Evolutionary conservation across 2,888 invertebrate genomes (phyloP), one percentile per base, ranked within the genome.

Genomic region (Pardosa pseudoannulata): DNA sequence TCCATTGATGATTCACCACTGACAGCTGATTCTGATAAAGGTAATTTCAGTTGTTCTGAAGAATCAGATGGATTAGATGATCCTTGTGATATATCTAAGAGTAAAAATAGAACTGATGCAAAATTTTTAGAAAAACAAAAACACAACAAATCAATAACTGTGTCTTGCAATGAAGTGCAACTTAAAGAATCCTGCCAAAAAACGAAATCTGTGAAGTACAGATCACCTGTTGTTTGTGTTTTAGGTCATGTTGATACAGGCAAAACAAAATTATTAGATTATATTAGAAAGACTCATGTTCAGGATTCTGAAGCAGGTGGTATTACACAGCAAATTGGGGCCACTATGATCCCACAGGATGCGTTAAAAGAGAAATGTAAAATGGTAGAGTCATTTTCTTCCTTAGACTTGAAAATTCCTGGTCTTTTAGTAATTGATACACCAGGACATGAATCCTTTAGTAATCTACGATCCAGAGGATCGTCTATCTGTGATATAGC

Each of bases 291-390:
- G 67, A 88, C 89, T 39, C 89, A 90, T 80, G 88, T 90, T 23
- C 90, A 90, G 91, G 97, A 97, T 89, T 96, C 96, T 0, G 99
- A 99, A 93, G 99, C 99, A 1, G 99, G 99, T 67, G 99, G 99
- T 88, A 99, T 99, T 88, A 99, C 99, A 0, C 99, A 99, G 91
- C 99, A 99, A 93, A 99, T 99, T 89, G 99, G 99, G 88, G 99
- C 99, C 23, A 99, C 99, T 9, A 99, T 99, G 92, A 99, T 99
- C 31, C 99, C 99, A 1, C 96, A 96, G 81, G 96, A 97, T 78
- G 98, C 98, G 68, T 97, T 99, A 89, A 95, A 95, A 91, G 98
- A 99, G 89, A 96, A 98, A 91, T 96, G 97, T 13, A 97, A 94
- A 92, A 96, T 97, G 93, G 97, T 98, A 11, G 97, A 97, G 93